Conservation (phyloP, 2,797 vertebrate genomes). For the Eptatretus atami region DNA sequence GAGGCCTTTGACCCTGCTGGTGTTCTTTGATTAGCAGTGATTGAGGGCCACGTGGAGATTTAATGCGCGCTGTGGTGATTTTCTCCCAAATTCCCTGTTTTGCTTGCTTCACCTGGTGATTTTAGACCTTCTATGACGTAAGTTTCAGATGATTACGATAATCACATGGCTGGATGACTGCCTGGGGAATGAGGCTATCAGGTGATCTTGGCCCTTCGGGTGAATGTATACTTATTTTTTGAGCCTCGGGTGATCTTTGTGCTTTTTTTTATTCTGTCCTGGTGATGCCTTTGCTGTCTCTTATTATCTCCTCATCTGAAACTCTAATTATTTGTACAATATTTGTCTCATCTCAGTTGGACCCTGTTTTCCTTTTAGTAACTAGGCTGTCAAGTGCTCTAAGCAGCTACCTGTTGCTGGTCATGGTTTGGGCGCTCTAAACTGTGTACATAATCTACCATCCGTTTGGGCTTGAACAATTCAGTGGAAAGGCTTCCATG, state of each 20-base stretch:
- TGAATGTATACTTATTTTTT: no score
- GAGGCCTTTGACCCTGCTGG: not conserved
- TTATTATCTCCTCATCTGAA: not conserved
- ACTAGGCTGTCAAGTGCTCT: not conserved
- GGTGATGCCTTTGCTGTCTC: not conserved
- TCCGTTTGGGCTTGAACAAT: constrained; percentile 17
- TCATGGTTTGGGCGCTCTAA: constrained; percentile 80
- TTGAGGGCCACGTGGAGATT: not conserved
- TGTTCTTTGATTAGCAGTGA: not conserved
- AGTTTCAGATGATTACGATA: not conserved
- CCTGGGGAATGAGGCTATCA: not conserved
- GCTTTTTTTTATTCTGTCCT: not conserved
- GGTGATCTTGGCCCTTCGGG: not conserved
- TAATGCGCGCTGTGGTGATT: constrained; percentile 1
- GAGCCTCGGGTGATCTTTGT: not conserved
- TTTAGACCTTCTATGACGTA: not conserved
- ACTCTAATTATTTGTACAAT: not conserved
- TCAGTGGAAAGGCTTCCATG: constrained; percentile 1
- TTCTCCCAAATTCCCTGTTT: not conserved
- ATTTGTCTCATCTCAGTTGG: not conserved
- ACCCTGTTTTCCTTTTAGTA: not conserved
- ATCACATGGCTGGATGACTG: not conserved
- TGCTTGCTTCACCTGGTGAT: not conserved
- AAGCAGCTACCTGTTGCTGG: constrained; percentile 19
- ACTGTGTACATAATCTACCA: constrained; percentile 99